These are phyloP conservation scores for Drosophila picticornis DNA, from an alignment of 2,888 invertebrate genomes.

Conservation along the genomic window DNA sequence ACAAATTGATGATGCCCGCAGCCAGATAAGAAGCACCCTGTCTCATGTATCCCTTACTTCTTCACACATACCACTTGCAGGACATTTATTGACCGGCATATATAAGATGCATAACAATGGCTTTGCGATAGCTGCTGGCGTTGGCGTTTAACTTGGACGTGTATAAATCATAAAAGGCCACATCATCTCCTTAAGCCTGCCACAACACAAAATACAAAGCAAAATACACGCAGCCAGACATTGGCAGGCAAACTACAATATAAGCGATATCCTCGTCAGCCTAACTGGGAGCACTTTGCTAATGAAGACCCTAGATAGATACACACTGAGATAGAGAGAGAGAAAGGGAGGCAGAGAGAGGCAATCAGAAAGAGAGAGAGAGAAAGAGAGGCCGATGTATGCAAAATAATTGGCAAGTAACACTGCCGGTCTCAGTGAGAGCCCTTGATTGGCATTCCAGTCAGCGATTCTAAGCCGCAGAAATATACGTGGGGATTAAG, in stretches of 20 bases:
- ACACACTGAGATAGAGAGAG: neutral
- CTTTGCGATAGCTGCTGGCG: conserved; percentile 57
- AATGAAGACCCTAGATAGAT: conserved; percentile 9
- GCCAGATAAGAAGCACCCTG: neutral
- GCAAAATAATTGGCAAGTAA: conserved; percentile 16
- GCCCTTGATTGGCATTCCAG: conserved; percentile 24
- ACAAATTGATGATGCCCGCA: conserved; percentile 8
- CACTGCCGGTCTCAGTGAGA: neutral
- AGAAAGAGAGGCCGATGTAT: neutral
- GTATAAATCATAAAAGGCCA: conserved; percentile 55
- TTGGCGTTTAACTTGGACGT: conserved; percentile 49
- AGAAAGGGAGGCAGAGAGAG: neutral
- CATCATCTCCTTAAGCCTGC: conserved; percentile 2
- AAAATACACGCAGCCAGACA: conserved; percentile 3
- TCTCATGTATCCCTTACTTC: conserved; percentile 20
- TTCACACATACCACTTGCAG: conserved; percentile 3
- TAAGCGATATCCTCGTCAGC: conserved; percentile 40
- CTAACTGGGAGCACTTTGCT: neutral
- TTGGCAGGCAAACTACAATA: conserved; percentile 50
- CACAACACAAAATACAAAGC: conserved; percentile 7
- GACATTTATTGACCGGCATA: conserved; percentile 56
- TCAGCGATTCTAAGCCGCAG: neutral
- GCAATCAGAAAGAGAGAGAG: no score
- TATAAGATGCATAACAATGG: conserved; percentile 66
- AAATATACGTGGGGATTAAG: conserved; percentile 1